Base-by-base conservation (phyloP, 2,113 vertebrate genomes). In the Phycodurus eques region DNA sequence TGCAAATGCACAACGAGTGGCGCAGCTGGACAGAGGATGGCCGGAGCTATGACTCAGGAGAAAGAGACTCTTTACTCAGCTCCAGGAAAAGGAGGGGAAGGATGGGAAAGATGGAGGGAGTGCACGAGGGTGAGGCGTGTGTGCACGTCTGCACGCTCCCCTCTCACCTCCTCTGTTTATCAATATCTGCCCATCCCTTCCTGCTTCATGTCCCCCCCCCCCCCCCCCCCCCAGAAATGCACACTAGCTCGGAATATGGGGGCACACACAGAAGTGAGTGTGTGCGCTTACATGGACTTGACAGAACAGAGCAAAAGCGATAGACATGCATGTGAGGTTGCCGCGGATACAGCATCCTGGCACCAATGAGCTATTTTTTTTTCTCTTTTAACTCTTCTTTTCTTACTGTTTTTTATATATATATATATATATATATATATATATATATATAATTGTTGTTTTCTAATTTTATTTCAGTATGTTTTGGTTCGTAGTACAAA, bases 261-360 rank as follows among this genome's bases (percentile, higher is more conserved):
- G 79, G 78, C 53, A 13, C 77, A 27, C 27, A 33, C 80, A 87
- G 75, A 81, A 85, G 80, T 81, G 35, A 84, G 70, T 83, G 85
- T 78, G 88, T 79, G 84, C 80, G 89, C 70, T 85, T 85, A 80
- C 81, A 78, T 86, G 89, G 83, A 90, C 89, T 88, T 87, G 84
- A 83, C 88, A 84, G 86, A 88, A 83, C 78, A 79, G 80, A 85
- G 80, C 77, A 84, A 79, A 86, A 81, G 77, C 73, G 75, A 83
- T 78, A 93, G 93, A 92, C 93, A 93, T 93, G 92, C 86, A 87
- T 65, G 49, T 90, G 90, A 93, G 89, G 92, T 87, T 80, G 86
- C 79, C 83, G 4, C 80, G 90, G 89, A 91, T 88, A 86, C 83
- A 72, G 79, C 80, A 57, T 91, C 86, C 84, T 6, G 87, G 85